phyloP scores from a whole-genome alignment of 2,113 vertebrate species.

The Salvelinus sp. region DNA sequence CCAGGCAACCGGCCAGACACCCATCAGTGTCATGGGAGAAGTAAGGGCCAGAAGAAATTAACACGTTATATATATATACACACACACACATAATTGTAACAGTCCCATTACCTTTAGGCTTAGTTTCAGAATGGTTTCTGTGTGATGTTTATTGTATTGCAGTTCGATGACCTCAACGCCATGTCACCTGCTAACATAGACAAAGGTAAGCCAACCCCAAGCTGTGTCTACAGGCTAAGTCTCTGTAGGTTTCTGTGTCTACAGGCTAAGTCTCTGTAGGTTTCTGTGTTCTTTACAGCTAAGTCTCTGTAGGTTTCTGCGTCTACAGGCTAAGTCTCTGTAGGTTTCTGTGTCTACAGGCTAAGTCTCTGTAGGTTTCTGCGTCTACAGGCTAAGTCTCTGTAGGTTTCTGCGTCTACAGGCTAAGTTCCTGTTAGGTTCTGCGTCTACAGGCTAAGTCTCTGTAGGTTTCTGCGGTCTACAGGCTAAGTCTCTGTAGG shows the following conservation, averaged over 20 bases:
- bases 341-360: neutral
- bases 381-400: neutral
- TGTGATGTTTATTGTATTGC: constrained; percentile 51
- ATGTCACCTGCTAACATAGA: constrained; percentile 86
- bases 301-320: neutral
- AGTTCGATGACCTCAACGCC: constrained; percentile 90
- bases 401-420: neutral
- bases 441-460: too few relatives aligned
- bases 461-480: too few relatives aligned
- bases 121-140: constrained; percentile 1
- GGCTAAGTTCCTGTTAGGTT: too few relatives aligned
- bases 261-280: neutral
- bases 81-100: neutral
- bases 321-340: neutral
- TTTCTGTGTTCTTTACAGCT: neutral
- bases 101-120: neutral
- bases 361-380: neutral
- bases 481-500: too few relatives aligned
- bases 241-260: neutral
- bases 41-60: constrained; percentile 56
- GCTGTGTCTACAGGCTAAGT: neutral
- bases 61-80: too few relatives aligned
- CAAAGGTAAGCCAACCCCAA: constrained; percentile 83
- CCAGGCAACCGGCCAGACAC: constrained; percentile 90
- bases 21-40: constrained; percentile 97